Evolutionary conservation across 2,888 invertebrate genomes (phyloP).

Genomic region (Drosophila recens): DNA sequence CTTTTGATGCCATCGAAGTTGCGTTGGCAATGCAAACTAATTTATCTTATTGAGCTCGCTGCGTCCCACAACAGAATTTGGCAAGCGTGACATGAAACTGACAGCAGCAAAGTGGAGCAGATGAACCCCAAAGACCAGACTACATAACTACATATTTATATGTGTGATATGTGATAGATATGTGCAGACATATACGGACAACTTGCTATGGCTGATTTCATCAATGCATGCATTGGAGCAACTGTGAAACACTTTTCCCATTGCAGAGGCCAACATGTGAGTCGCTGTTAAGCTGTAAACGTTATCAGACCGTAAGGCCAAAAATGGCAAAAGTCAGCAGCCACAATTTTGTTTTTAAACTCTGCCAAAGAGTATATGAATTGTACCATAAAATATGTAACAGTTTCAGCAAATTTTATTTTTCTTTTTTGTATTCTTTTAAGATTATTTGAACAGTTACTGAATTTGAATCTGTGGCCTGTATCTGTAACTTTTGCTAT

Average conservation of each 20-base stretch:
- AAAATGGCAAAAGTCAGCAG: conserved; percentile 8
- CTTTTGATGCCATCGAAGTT: conserved; percentile 64
- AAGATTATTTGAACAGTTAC: no score
- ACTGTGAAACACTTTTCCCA: neutral
- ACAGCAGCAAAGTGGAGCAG: conserved; percentile 54
- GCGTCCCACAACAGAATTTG: conserved; percentile 49
- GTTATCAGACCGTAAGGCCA: conserved; percentile 1
- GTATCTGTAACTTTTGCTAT: neutral
- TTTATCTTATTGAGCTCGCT: conserved; percentile 71
- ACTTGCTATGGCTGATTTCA: conserved; percentile 12
- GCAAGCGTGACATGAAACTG: conserved; percentile 50
- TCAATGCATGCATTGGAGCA: conserved; percentile 23
- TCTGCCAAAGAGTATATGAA: neutral
- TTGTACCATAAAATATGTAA: conserved; percentile 5
- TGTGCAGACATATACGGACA: conserved; percentile 4
- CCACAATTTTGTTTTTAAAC: neutral
- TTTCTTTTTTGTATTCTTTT: neutral
- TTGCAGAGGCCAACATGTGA: conserved; percentile 13
- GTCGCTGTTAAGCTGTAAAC: conserved; percentile 31
- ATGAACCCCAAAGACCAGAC: conserved; percentile 24
- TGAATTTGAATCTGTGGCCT: neutral
- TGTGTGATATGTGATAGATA: neutral
- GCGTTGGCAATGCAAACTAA: conserved; percentile 62
- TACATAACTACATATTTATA: neutral
- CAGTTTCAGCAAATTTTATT: neutral